Base-by-base conservation (phyloP, 2,113 vertebrate species). In the Lagopus leucura region DNA sequence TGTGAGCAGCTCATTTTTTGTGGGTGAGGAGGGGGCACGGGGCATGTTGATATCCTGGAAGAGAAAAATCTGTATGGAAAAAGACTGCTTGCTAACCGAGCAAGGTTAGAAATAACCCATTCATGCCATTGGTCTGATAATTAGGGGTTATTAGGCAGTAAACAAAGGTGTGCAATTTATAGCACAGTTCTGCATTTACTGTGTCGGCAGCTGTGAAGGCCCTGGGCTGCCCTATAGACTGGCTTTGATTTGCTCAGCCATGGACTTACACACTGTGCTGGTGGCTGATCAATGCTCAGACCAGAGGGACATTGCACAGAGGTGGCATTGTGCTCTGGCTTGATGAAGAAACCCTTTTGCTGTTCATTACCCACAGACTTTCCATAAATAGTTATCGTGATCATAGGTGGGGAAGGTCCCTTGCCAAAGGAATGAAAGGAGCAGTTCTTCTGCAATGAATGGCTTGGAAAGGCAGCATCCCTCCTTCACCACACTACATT, bases 391-490 rank as follows among this genome's bases (percentile, higher is more conserved):
- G 73, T 72, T 86, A 57, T 42, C 66, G 20, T 45, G 52, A 13
- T 36, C 38, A 8, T 8, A 34, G 85, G 36, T 36, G 61, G 65
- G 90, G 80, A 88, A 88, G 40, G 66, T n/a, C 43, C 36, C 36
- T 60, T 58, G 90, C 65, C 77, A 81, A 45, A 63, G 88, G 91
- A 81, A 93, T 91, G 86, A 97, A 95, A 81, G 88, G 80, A 91
- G 70, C 77, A 47, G 52, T 76, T 96, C 93, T 95, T 91, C 24
- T 8, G 66, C 61, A 45, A 76, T 5, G 66, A 64, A 58, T 4
- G 34, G 80, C 17, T 61, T 42, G 61, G 82, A 82, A 90, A 72
- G 36, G 89, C 87, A 69, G 50, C 0, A 45, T 82, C 64, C 28
- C 69, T 87, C 50, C 78, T 82, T 73, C 90, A 58, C 20, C 57